A percentile compares a stretch with the other conserved stretches of the same genome.
Evolutionary conservation across 2,888 invertebrate genomes (phyloP).

Genomic region (Parasteatoda lunata): DNA sequence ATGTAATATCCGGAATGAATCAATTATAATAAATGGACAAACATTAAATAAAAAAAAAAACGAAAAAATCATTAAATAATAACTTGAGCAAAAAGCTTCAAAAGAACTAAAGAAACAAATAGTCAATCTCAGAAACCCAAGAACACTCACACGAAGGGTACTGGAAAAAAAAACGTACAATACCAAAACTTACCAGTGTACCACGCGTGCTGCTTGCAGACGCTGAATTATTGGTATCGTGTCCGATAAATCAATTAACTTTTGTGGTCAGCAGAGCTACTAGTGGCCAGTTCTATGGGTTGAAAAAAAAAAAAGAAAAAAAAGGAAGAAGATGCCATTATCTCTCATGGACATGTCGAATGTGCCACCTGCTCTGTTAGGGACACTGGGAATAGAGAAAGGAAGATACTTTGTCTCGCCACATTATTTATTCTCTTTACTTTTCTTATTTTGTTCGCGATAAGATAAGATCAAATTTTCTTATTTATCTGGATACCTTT

Average conservation of each 20-base stretch:
- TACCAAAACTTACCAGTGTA: constrained; percentile 9
- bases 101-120: constrained; percentile 9
- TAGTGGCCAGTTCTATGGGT: constrained; percentile 25
- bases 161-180: constrained; percentile 21
- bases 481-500: not conserved
- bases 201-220: constrained; percentile 14
- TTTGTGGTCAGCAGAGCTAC: constrained; percentile 59
- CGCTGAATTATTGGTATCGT: constrained; percentile 41
- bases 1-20: no score
- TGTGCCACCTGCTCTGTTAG: constrained; percentile 58
- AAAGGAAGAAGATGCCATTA: constrained; percentile 29
- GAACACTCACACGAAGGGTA: not conserved
- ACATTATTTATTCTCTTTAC: constrained; percentile 38
- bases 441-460: not conserved
- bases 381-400: constrained; percentile 35
- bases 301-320: constrained; percentile 8
- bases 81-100: not conserved
- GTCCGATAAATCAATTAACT: constrained; percentile 67
- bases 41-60: no score
- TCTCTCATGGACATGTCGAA: constrained; percentile 55
- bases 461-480: not conserved
- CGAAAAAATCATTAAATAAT: no score
- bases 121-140: not conserved
- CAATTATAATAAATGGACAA: no score
- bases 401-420: constrained; percentile 13